Evolutionary conservation across 2,888 invertebrate genomes (phyloP).

Genomic region (Campoletis raptor): DNA sequence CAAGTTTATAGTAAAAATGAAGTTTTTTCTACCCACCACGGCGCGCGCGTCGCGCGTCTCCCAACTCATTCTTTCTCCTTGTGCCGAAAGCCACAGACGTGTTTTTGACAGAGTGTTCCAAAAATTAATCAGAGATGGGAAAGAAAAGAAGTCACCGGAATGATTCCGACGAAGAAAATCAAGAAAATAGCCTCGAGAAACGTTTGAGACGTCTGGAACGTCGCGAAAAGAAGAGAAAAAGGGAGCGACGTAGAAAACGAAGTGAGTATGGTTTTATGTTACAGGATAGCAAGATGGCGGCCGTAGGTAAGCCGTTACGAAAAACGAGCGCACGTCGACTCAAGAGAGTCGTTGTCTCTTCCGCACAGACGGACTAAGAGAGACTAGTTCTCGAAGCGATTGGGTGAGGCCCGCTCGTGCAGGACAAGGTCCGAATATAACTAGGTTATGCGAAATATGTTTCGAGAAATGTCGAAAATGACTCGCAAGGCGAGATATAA

Average conservation of each 20-base stretch:
- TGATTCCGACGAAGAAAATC: conserved; percentile 46
- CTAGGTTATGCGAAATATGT: conserved; percentile 17
- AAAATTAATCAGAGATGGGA: conserved; percentile 22
- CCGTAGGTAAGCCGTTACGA: conserved; percentile 26
- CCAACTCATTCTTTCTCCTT: conserved; percentile 36
- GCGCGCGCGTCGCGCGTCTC: conserved; percentile 29
- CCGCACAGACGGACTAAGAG: conserved; percentile 27
- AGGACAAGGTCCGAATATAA: conserved; percentile 47
- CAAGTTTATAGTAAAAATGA: conserved; percentile 29
- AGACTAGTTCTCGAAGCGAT: conserved; percentile 31
- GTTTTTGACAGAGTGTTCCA: conserved; percentile 35
- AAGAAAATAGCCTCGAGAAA: conserved; percentile 43
- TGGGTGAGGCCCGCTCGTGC: conserved; percentile 29
- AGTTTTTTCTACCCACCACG: conserved; percentile 5
- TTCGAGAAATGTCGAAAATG: conserved; percentile 27
- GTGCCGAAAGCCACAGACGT: conserved; percentile 49
- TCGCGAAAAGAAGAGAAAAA: conserved; percentile 41
- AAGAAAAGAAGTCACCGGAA: conserved; percentile 43
- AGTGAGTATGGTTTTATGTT: conserved; percentile 44
- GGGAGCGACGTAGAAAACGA: conserved; percentile 45
- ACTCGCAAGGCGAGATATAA: conserved; percentile 23
- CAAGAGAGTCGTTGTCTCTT: conserved; percentile 32
- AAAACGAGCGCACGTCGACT: conserved; percentile 28
- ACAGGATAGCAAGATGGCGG: conserved; percentile 45
- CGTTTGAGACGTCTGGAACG: conserved; percentile 43